phyloP scores from a whole-genome alignment of 2,888 invertebrate genomes.

The Pristionchus fissidentatus region DNA sequence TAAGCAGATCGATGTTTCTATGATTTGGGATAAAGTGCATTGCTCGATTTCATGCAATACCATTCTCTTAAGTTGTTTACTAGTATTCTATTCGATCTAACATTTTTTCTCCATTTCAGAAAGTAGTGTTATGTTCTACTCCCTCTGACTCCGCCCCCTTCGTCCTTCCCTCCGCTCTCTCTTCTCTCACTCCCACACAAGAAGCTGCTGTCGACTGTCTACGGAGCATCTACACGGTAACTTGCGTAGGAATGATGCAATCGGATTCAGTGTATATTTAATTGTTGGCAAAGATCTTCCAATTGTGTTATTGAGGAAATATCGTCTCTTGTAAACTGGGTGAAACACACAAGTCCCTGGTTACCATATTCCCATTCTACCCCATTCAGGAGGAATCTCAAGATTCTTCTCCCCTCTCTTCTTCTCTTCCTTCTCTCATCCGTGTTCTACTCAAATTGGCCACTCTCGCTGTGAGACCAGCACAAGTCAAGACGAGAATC shows the following conservation, averaged over 20 bases:
- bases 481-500: slow-evolving; percentile 51
- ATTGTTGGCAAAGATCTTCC: neutral
- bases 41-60: neutral
- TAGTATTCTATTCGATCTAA: neutral
- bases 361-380: too few relatives aligned
- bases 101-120: too few relatives aligned
- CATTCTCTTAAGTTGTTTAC: neutral
- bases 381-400: slow-evolving; percentile 56
- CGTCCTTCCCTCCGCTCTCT: slow-evolving; percentile 84
- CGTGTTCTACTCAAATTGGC: slow-evolving; percentile 74
- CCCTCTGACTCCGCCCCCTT: slow-evolving; percentile 87
- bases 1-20: too few relatives aligned
- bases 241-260: slow-evolving; percentile 76
- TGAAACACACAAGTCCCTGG: too few relatives aligned
- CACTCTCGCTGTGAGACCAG: slow-evolving; percentile 57
- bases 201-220: slow-evolving; percentile 89
- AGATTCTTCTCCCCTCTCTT: slow-evolving; percentile 53
- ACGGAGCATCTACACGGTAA: slow-evolving; percentile 88
- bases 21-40: too few relatives aligned
- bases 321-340: too few relatives aligned
- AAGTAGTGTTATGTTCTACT: slow-evolving; percentile 86
- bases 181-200: slow-evolving; percentile 88
- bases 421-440: slow-evolving; percentile 77
- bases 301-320: too few relatives aligned
- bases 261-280: too few relatives aligned